Conservation (phyloP, 2,888 invertebrate genomes). For the Brachylomia viminalis region DNA sequence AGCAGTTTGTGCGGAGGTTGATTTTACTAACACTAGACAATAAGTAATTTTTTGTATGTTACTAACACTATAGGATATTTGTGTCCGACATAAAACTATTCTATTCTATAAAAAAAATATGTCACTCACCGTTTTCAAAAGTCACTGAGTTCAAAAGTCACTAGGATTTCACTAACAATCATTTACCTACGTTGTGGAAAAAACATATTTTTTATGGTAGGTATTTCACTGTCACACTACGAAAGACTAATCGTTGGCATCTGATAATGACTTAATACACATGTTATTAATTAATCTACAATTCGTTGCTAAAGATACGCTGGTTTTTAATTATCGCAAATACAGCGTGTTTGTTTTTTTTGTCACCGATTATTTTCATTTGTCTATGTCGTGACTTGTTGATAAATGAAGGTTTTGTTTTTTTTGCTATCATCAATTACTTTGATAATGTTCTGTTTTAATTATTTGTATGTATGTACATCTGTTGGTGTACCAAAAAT, state of each 20-base stretch:
- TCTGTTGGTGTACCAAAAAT: no score
- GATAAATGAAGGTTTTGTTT: no score
- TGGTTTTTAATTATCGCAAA: conserved; percentile 36
- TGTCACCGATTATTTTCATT: neutral
- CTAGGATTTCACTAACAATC: conserved; percentile 21
- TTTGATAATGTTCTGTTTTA: no score
- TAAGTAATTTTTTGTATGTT: no score
- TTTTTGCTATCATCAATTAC: no score
- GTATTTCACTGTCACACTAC: conserved; percentile 9
- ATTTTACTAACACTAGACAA: no score
- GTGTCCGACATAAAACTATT: no score
- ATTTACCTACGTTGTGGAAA: conserved; percentile 3
- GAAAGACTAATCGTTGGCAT: conserved; percentile 42
- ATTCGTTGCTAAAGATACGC: conserved; percentile 40
- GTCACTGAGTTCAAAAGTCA: conserved; percentile 31
- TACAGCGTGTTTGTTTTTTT: conserved; percentile 37
- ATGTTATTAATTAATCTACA: conserved; percentile 59
- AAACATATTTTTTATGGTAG: conserved; percentile 13
- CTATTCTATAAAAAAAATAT: neutral
- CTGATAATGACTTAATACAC: conserved; percentile 56
- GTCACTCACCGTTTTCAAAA: conserved; percentile 33
- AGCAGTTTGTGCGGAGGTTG: no score
- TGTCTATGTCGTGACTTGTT: neutral
- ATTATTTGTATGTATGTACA: no score
- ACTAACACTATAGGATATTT: no score